A percentile compares a stretch with the other conserved stretches of the same genome.
Evolutionary conservation across 1,140 invertebrate species (phyloP).

Genomic region (Eurosta solidaginis): DNA sequence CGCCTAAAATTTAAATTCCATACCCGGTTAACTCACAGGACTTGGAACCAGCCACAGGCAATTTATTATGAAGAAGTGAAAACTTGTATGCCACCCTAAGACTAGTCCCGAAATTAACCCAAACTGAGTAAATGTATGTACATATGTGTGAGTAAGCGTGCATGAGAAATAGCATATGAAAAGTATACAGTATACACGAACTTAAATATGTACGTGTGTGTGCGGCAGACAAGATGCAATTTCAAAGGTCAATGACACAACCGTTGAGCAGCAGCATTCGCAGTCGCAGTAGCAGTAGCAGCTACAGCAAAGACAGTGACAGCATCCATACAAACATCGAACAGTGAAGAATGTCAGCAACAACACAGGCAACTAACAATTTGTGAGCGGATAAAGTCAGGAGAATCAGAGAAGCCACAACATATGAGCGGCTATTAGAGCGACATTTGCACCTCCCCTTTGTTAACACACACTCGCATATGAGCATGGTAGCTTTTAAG

Average conservation of each 20-base stretch:
- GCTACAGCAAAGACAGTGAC: slow-evolving; percentile 33
- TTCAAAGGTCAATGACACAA: slow-evolving; percentile 57
- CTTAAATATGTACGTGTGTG: neutral
- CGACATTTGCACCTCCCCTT: neutral
- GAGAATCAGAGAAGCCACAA: neutral
- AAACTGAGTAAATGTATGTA: too few species aligned
- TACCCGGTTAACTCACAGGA: too few species aligned
- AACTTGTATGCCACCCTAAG: too few species aligned
- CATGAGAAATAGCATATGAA: too few species aligned
- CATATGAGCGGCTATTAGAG: neutral
- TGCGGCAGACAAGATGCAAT: slow-evolving; percentile 52
- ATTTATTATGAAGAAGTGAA: too few species aligned
- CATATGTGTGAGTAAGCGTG: neutral
- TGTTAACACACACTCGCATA: neutral
- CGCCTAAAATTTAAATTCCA: too few species aligned
- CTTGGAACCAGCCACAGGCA: too few species aligned
- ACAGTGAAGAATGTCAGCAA: neutral
- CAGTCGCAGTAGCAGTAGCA: slow-evolving; percentile 24
- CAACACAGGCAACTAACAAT: neutral
- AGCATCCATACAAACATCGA: slow-evolving; percentile 7
- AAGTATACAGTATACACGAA: neutral
- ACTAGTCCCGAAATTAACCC: too few species aligned
- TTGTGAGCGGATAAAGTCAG: neutral
- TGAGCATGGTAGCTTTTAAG: neutral
- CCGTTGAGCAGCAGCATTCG: slow-evolving; percentile 39